Conservation (phyloP, 2,113 vertebrate species). For the Riparia riparia region DNA sequence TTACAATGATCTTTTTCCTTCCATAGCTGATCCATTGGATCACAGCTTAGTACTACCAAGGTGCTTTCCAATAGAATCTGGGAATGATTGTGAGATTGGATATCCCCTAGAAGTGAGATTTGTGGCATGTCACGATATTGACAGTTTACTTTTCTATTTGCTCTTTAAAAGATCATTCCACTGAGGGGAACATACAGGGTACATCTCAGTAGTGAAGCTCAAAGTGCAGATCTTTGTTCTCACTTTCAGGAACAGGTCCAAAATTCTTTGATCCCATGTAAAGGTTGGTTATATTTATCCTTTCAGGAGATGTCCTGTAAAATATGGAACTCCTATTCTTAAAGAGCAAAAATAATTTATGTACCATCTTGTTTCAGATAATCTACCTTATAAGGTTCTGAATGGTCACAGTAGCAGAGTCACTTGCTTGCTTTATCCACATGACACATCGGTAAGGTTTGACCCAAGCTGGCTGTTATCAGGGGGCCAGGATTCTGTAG, state of each 20-base stretch:
- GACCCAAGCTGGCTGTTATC: conserved; percentile 83
- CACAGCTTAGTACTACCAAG: not conserved
- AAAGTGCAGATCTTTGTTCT: not conserved
- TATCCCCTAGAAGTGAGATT: not conserved
- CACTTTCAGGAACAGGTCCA: not conserved
- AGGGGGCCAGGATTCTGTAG: conserved; percentile 73
- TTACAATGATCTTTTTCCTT: not conserved
- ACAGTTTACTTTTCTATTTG: not conserved
- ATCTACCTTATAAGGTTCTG: conserved; percentile 65
- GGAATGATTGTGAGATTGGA: not conserved
- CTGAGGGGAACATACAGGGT: not conserved
- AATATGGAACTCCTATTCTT: not conserved
- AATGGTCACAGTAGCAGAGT: conserved; percentile 74
- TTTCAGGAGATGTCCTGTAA: not conserved
- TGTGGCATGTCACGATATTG: not conserved
- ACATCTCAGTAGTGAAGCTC: not conserved
- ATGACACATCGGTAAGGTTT: conserved; percentile 71
- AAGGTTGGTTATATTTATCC: not conserved
- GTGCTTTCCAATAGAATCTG: not conserved
- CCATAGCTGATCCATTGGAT: not conserved
- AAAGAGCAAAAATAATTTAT: not conserved
- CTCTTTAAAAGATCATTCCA: not conserved
- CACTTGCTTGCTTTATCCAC: conserved; percentile 79
- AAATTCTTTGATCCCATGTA: not conserved
- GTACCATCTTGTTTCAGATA: conserved; percentile 57